Percentiles rank a stretch among this genome's conserved stretches.
These are phyloP conservation scores for Ophraella communa DNA, from an alignment of 2,888 invertebrate genomes.

Conservation along the genomic window DNA sequence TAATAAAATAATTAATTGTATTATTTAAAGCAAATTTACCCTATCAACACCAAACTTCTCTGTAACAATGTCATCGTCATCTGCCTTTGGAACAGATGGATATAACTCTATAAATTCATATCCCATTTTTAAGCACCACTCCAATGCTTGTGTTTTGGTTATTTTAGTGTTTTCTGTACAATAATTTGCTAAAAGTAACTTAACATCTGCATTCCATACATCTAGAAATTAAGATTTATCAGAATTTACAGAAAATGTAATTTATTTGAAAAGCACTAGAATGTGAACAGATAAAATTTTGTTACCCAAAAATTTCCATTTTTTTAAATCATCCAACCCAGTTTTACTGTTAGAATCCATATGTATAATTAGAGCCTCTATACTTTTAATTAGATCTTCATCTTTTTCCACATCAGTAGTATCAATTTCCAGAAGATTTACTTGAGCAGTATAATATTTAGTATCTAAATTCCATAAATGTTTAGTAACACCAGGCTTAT, in stretches of 20 bases:
- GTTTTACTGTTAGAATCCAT: slow-evolving; percentile 66
- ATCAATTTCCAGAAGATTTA: slow-evolving; percentile 65
- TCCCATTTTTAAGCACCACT: slow-evolving; percentile 72
- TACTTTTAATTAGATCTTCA: slow-evolving; percentile 59
- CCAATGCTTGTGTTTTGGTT: slow-evolving; percentile 59
- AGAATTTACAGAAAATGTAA: too few relatives aligned
- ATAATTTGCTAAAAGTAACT: slow-evolving; percentile 65
- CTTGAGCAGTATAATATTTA: slow-evolving; percentile 74
- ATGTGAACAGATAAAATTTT: not conserved
- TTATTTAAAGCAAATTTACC: slow-evolving; percentile 37
- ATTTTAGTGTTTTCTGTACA: slow-evolving; percentile 59
- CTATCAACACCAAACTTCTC: slow-evolving; percentile 72
- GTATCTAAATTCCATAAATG: slow-evolving; percentile 69
- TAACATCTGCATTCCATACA: slow-evolving; percentile 62
- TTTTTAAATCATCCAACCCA: slow-evolving; percentile 54
- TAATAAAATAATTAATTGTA: not conserved
- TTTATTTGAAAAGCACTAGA: too few relatives aligned
- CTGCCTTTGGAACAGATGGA: slow-evolving; percentile 55
- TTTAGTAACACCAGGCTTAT: slow-evolving; percentile 39
- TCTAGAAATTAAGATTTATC: slow-evolving; percentile 4
- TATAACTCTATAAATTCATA: slow-evolving; percentile 75
- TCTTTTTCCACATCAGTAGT: slow-evolving; percentile 59
- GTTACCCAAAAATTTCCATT: slow-evolving; percentile 51
- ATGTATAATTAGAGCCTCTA: slow-evolving; percentile 70
- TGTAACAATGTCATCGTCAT: slow-evolving; percentile 61